These are phyloP conservation scores for Limnephilus rhombicus DNA, from an alignment of 2,888 invertebrate species.

Conservation along the genomic window DNA sequence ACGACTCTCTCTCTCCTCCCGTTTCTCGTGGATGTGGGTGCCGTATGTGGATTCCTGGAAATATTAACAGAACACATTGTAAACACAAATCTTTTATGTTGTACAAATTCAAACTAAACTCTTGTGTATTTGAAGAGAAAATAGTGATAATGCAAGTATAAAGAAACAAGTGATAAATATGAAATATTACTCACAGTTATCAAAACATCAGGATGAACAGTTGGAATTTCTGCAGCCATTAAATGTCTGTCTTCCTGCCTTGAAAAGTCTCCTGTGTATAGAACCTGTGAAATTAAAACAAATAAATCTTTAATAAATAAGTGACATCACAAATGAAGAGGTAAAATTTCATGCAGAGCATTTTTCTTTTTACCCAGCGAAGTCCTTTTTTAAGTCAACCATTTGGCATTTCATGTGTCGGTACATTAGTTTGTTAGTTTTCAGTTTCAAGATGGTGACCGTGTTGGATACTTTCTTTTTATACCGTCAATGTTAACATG, in stretches of 20 bases:
- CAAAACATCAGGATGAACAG: constrained; percentile 96
- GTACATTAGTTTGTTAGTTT: too few species aligned
- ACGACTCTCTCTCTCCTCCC: constrained; percentile 96
- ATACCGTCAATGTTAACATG: too few species aligned
- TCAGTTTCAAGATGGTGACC: too few species aligned
- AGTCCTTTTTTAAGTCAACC: too few species aligned
- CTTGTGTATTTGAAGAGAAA: background rate
- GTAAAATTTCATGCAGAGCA: background rate
- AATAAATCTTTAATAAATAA: constrained; percentile 7
- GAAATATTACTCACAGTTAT: constrained; percentile 83
- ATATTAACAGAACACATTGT: constrained; percentile 61
- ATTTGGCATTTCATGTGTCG: too few species aligned
- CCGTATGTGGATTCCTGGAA: constrained; percentile 97
- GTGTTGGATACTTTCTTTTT: too few species aligned
- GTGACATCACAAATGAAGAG: background rate
- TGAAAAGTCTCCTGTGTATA: constrained; percentile 99
- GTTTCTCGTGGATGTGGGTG: constrained; percentile 98
- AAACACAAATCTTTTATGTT: constrained; percentile 24
- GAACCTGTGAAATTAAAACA: constrained; percentile 75
- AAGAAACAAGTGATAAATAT: background rate
- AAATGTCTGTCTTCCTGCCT: constrained; percentile 99
- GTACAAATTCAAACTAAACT: background rate
- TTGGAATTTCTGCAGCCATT: constrained; percentile 99
- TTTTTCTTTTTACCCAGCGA: too few species aligned
- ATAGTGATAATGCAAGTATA: too few species aligned